Percentiles rank a stretch among this genome's conserved stretches.
Evolutionary conservation across 2,113 vertebrate species (phyloP).

Genomic region (Serinus canaria): DNA sequence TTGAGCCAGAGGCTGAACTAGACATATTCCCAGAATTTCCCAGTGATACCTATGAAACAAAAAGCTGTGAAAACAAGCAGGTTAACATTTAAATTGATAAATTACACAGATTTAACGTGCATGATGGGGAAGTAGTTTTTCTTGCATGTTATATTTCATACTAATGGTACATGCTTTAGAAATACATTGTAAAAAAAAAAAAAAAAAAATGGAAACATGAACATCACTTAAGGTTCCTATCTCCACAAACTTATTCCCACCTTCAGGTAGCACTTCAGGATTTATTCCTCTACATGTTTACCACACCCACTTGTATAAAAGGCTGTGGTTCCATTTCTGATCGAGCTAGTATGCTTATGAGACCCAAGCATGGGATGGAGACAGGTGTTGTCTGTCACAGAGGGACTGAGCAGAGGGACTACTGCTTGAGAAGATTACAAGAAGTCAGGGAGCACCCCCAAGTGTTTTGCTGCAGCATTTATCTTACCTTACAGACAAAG

Average conservation of each 20-base stretch:
- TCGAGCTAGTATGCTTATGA: not conserved
- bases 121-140: not conserved
- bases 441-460: not conserved
- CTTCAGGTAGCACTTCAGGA: not conserved
- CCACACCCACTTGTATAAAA: not conserved
- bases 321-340: not conserved
- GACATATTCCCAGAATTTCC: not conserved
- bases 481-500: not conserved
- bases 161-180: not conserved
- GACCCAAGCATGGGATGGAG: not conserved
- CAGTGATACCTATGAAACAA: not conserved
- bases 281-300: not conserved
- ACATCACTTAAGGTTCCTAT: not conserved
- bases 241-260: not conserved
- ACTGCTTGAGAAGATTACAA: not conserved
- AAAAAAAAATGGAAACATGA: not conserved
- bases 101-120: not conserved
- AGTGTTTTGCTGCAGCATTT: not conserved
- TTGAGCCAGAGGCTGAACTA: not conserved
- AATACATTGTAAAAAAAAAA: not conserved
- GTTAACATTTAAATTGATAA: not conserved
- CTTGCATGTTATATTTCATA: not conserved
- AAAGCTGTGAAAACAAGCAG: not conserved
- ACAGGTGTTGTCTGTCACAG: not conserved
- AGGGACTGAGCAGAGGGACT: not conserved